Base-by-base conservation (phyloP, 2,888 invertebrate genomes). In the Dicroscelio sp. region DNA sequence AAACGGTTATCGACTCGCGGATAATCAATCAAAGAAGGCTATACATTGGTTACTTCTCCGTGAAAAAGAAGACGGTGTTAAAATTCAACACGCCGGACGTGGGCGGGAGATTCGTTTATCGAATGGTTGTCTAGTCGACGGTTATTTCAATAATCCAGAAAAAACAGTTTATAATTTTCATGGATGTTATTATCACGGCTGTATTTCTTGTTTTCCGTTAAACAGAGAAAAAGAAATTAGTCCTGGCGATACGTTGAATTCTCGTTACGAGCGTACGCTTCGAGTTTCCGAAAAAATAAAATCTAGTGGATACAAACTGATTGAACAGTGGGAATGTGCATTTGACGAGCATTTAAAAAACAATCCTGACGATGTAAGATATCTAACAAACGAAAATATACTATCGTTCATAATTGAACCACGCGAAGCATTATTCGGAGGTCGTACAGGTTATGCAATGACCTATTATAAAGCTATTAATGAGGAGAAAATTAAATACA, bases 401-500 rank as follows among this genome's bases (percentile, higher is more conserved):
- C n/a, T n/a, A n/a, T n/a, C n/a, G 43, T 38, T 38, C 43, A n/a
- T n/a, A n/a, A n/a, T 38, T 38, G 43, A 38, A 8, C 43, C 43
- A 14, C 43, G 43, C 8, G 14, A 38, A 38, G 43, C 43, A 38
- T 38, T 38, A 12, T 38, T n/a, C n/a, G n/a, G n/a, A n/a, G n/a
- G n/a, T n/a, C n/a, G n/a, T n/a, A n/a, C n/a, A n/a, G n/a, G n/a
- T 38, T 12, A 38, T 38, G 14, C 14, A 38, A 14, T 14, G 43
- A 38, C 43, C 14, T 38, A 12, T 38, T 38, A 38, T 14, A 14
- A 38, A 14, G 14, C 43, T 8, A 38, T 14, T 38, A 14, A 78
- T 10, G 25, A 20, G 1, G 78, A 63, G 35, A 78, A 78, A 30
- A 78, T 78, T 43, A 78, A 78, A 17, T 78, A 78, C 35, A 25